These are phyloP conservation scores for Polyergus mexicanus DNA, from an alignment of 1,140 invertebrate genomes.

Conservation along the genomic window DNA sequence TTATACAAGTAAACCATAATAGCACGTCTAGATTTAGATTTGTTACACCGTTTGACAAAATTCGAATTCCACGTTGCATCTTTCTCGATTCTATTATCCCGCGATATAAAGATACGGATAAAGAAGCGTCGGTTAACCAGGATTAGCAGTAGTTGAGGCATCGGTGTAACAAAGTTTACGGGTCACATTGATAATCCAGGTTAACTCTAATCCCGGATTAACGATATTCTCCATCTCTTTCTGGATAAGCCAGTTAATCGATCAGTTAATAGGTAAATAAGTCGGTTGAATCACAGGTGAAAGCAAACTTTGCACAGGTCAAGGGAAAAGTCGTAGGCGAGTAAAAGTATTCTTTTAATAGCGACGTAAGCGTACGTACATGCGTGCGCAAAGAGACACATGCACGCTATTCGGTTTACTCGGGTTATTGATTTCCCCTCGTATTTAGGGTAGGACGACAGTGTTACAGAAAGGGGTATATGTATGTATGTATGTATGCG, in stretches of 20 bases:
- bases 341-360: constrained; percentile 33
- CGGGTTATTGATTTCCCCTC: constrained; percentile 77
- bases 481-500: neutral
- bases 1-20: neutral
- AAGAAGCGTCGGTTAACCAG: constrained; percentile 18
- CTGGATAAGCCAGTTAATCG: neutral
- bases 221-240: neutral
- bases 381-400: neutral
- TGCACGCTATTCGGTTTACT: neutral
- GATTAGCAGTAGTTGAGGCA: neutral
- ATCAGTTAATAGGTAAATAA: constrained; percentile 2
- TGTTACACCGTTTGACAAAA: neutral
- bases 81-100: neutral
- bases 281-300: neutral
- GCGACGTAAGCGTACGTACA: neutral
- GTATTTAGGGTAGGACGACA: constrained; percentile 80
- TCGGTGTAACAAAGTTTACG: neutral
- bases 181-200: neutral
- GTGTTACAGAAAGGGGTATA: constrained; percentile 70
- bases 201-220: constrained; percentile 22
- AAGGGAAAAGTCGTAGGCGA: neutral
- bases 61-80: neutral
- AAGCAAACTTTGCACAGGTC: neutral
- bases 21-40: neutral
- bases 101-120: neutral